Evolutionary conservation across 2,888 invertebrate species (phyloP), one percentile per base, ranked within the genome.

Genomic region (Cactoblastis cactorum): DNA sequence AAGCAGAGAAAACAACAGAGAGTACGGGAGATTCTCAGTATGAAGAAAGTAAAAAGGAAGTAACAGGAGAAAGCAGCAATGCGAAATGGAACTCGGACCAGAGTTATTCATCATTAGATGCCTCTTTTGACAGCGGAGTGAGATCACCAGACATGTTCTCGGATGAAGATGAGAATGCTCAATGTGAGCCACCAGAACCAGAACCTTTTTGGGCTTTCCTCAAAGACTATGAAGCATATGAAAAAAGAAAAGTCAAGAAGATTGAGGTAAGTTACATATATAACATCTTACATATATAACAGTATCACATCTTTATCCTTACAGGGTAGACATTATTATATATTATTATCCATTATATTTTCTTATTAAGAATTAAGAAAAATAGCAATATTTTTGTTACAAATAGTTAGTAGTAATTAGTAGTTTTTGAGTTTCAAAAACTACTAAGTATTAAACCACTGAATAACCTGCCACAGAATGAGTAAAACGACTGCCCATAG

Each of bases 71-170:
- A 12, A 71, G 70, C 0, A 80, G 69, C 48, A 71, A 59, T 47
- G 57, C 61, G 15, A 87, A 84, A 60, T 87, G 84, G 85, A 83
- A 79, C 55, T 72, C 71, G 2, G 88, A 89, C 32, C 82, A 83
- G 12, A 87, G 86, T 56, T 81, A 75, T 52, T 88, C 88, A 1
- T 89, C 88, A 9, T 67, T 83, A 1, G 88, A 89, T 53, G 82
- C 80, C 9, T 88, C 88, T 1, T 88, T 84, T 77, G 87, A 88
- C 63, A 89, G 88, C 64, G 88, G 88, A 57, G 78, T 88, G 35
- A 66, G 89, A 41, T 92, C 92, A 49, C 94, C 94, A 0, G 93
- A 94, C 66, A 82, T 94, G 68, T 94, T 94, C 71, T 92, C 91
- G 53, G 92, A 92, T 53, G 91, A 91, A 38, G 92, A 92, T 49